These are phyloP conservation scores for Strigamia transsilvanica DNA, from an alignment of 2,888 invertebrate genomes.

Conservation along the genomic window DNA sequence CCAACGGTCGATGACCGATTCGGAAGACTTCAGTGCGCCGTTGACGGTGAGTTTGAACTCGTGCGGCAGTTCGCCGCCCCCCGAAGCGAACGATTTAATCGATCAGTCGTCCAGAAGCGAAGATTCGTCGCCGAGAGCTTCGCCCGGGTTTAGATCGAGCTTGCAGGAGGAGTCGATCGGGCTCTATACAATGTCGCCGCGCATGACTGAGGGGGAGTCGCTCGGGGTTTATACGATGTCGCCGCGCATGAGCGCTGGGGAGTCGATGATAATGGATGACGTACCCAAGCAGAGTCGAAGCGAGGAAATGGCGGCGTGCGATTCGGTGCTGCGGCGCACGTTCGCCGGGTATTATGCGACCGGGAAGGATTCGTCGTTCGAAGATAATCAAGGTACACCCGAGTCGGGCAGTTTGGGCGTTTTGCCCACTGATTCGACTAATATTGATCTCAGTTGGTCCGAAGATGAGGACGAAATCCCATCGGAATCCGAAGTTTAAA, in stretches of 20 bases:
- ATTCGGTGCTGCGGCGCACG: constrained; percentile 51
- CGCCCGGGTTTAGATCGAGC: background rate
- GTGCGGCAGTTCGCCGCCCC: constrained; percentile 37
- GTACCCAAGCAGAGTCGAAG: background rate
- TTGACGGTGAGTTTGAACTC: constrained; percentile 20
- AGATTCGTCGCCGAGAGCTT: constrained; percentile 54
- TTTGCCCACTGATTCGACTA: constrained; percentile 55
- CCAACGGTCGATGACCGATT: background rate
- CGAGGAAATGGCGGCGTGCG: background rate
- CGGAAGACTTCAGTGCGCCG: background rate
- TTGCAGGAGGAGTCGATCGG: constrained; percentile 25
- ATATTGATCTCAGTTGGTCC: constrained; percentile 56
- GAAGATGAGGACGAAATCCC: constrained; percentile 56
- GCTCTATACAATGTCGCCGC: constrained; percentile 52
- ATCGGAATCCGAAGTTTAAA: constrained; percentile 55
- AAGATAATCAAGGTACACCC: constrained; percentile 53
- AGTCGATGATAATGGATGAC: constrained; percentile 53
- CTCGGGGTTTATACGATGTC: constrained; percentile 50
- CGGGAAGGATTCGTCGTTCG: constrained; percentile 36
- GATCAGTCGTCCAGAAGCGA: constrained; percentile 51
- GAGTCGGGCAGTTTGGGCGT: constrained; percentile 51
- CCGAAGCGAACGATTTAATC: constrained; percentile 34
- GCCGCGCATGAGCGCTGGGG: constrained; percentile 55
- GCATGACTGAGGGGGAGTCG: constrained; percentile 51
- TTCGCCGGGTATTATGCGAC: constrained; percentile 50